Evolutionary conservation across 1,140 invertebrate genomes (phyloP).

Genomic region (Colletes gigas): DNA sequence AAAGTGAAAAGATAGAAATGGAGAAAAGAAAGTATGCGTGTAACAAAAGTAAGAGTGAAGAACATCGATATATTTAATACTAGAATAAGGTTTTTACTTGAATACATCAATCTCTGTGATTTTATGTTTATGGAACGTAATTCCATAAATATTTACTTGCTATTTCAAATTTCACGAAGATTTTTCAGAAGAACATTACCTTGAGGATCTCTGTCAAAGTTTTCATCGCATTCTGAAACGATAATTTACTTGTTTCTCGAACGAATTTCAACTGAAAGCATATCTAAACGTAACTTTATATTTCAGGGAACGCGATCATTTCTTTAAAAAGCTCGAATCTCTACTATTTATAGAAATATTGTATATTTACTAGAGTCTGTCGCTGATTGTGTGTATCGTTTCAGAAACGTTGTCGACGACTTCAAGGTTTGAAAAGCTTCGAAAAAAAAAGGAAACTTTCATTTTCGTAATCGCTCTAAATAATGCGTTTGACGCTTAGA

Average conservation of each 20-base stretch:
- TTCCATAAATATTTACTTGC: not conserved
- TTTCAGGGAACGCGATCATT: no score
- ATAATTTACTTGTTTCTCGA: no score
- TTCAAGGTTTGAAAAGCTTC: slow-evolving; percentile 9
- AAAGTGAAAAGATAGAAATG: slow-evolving; percentile 50
- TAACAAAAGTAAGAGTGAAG: not conserved
- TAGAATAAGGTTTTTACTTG: slow-evolving; percentile 18
- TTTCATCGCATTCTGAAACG: no score
- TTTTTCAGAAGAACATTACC: not conserved
- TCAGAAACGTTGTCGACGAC: not conserved
- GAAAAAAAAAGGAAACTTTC: not conserved
- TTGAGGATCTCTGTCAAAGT: not conserved
- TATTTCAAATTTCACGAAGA: not conserved
- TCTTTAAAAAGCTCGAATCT: not conserved
- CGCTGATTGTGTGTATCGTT: not conserved
- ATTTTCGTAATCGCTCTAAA: not conserved
- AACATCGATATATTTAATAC: slow-evolving; percentile 6
- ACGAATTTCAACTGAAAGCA: no score
- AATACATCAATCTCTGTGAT: not conserved
- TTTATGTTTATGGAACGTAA: not conserved
- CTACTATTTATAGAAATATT: no score
- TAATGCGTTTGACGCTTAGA: not conserved
- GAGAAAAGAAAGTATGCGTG: slow-evolving; percentile 9
- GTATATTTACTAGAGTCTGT: no score
- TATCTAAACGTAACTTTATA: no score